Base-by-base conservation (phyloP, 2,113 vertebrate genomes). In the Podarcis muralis region DNA sequence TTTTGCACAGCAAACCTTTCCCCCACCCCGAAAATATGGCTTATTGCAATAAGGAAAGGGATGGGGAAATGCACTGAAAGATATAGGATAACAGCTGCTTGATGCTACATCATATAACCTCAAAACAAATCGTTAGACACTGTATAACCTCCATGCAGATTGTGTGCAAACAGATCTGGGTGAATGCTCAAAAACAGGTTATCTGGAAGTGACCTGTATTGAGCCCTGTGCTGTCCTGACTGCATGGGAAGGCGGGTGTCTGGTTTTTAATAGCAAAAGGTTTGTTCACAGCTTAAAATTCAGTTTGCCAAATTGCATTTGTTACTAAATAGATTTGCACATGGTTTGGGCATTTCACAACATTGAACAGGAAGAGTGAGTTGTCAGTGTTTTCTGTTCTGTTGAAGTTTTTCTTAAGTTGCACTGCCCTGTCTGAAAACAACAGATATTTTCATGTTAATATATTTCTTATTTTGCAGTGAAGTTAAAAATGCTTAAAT, bases 371-470 rank as follows among this genome's bases (percentile, higher is more conserved):
- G n/a, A 84, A 59, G 81, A 30, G 5, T 66, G 27, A 25, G 20
- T 65, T 43, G 11, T 65, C 69, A n/a, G 57, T 25, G 71, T 74
- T 57, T 75, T 83, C 37, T 18, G 25, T 83, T 89, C 53, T 40
- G 75, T 69, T 65, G 88, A 27, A 43, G 5, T 85, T 62, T 90
- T 86, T 59, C 2, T 30, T 59, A 32, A 90, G 88, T 94, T 90
- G 89, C 48, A 87, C 68, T 84, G 43, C 81, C 75, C 23, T 89
- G 71, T 72, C 86, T 59, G 48, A 74, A 85, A 25, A 89, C 20
- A 68, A 83, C 90, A 87, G 82, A 12, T 86, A 83, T 83, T 92
- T 92, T 88, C 89, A 92, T 81, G 87, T 82, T 93, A 72, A 35
- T 62, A 53, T 71, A 18, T 74, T 74, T 74, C 22, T 91, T 92